These are phyloP conservation scores for Belonocnema kinseyi DNA, from an alignment of 1,140 invertebrate species.

Conservation along the genomic window DNA sequence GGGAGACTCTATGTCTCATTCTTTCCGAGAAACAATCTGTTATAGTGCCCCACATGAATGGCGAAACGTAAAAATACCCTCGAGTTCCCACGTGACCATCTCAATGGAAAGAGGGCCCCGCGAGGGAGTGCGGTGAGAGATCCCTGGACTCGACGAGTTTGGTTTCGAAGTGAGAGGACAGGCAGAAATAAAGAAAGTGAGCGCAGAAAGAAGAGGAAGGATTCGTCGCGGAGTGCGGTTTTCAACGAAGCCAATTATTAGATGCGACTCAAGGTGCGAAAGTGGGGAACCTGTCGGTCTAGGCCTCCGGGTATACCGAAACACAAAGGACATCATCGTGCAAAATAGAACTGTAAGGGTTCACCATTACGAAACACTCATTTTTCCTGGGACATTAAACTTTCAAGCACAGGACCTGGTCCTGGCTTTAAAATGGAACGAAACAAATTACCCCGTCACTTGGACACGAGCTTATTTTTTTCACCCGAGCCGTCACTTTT, in stretches of 20 bases:
- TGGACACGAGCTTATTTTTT: slow-evolving; percentile 35
- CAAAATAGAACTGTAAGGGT: slow-evolving; percentile 48
- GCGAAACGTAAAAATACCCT: slow-evolving; percentile 73
- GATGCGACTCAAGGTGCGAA: slow-evolving; percentile 61
- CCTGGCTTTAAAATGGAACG: slow-evolving; percentile 44
- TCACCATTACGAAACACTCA: slow-evolving; percentile 44
- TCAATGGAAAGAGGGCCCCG: slow-evolving; percentile 62
- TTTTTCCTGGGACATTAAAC: slow-evolving; percentile 48
- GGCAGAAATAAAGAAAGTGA: slow-evolving; percentile 43
- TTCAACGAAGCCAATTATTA: slow-evolving; percentile 76
- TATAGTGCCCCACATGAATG: slow-evolving; percentile 73
- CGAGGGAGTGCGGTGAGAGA: slow-evolving; percentile 59
- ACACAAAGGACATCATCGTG: slow-evolving; percentile 54
- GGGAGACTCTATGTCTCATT: slow-evolving; percentile 45
- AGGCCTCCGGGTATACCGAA: slow-evolving; percentile 52
- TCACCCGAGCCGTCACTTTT: neutral
- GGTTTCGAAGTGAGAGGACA: slow-evolving; percentile 41
- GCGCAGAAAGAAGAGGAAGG: slow-evolving; percentile 56
- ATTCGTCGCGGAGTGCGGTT: slow-evolving; percentile 75
- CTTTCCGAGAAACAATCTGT: slow-evolving; percentile 75
- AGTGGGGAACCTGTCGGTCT: slow-evolving; percentile 44
- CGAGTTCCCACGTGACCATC: slow-evolving; percentile 69
- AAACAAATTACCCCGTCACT: slow-evolving; percentile 49
- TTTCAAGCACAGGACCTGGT: slow-evolving; percentile 8
- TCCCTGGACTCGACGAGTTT: slow-evolving; percentile 44